Conservation (phyloP, 1,140 invertebrate species). For the Tachypleus tridentatus region DNA sequence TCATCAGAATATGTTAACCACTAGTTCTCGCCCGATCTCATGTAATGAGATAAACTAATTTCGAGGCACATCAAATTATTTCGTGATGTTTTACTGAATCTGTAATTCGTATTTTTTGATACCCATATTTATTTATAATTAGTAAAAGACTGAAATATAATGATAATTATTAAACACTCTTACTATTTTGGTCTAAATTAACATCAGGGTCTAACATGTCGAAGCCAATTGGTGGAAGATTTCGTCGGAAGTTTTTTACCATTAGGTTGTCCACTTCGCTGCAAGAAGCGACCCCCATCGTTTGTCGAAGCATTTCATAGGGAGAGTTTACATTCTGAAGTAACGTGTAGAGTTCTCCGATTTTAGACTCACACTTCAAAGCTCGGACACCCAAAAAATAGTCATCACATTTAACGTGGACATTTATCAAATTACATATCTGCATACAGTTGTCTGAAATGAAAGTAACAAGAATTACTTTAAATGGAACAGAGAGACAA, state of each 20-base stretch:
- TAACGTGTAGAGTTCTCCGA: constrained; percentile 66
- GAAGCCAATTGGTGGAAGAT: constrained; percentile 16
- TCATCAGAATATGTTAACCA: too few species aligned
- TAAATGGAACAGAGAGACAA: too few species aligned
- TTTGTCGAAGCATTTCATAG: constrained; percentile 73
- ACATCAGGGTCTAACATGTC: constrained; percentile 6
- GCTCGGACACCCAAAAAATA: constrained; percentile 57
- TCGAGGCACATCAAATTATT: too few species aligned
- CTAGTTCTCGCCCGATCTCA: too few species aligned
- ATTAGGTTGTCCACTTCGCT: constrained; percentile 69
- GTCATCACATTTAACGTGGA: constrained; percentile 63
- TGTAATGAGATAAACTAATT: too few species aligned
- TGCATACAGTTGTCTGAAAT: constrained; percentile 39
- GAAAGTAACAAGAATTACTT: constrained; percentile 26
- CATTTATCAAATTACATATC: constrained; percentile 63
- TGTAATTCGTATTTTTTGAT: too few species aligned
- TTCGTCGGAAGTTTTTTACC: constrained; percentile 62
- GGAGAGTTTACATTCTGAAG: constrained; percentile 61
- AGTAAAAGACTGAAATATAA: too few species aligned
- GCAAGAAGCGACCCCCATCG: constrained; percentile 59
- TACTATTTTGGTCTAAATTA: too few species aligned
- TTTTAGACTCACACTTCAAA: constrained; percentile 69
- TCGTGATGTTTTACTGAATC: too few species aligned
- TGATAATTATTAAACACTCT: too few species aligned
- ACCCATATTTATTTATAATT: too few species aligned